phyloP scores from a whole-genome alignment of 2,113 vertebrate genomes.

The Pelusios castaneus region DNA sequence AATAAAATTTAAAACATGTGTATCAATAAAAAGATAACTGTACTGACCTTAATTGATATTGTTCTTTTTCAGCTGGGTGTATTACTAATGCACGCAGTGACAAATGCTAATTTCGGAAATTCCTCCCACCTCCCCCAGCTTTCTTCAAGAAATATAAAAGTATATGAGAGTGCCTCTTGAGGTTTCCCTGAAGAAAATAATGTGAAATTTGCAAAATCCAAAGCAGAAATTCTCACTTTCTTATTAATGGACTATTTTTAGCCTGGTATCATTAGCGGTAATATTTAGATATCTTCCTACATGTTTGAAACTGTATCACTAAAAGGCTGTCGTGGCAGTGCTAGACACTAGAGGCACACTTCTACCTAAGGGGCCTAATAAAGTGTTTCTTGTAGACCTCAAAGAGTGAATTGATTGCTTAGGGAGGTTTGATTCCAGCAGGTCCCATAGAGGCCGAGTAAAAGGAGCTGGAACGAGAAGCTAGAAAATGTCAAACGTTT shows the following conservation, averaged over 20 bases:
- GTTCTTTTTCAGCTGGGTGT: background rate
- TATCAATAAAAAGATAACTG: slow-evolving; percentile 10
- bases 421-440: background rate
- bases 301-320: background rate
- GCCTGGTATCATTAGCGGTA: background rate
- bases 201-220: background rate
- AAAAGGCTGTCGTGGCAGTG: background rate
- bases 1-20: background rate
- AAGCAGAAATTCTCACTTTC: background rate
- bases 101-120: background rate
- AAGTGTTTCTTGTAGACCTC: background rate
- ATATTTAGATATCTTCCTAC: background rate
- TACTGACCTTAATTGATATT: background rate
- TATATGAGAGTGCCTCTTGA: background rate
- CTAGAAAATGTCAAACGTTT: background rate
- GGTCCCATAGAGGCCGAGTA: background rate
- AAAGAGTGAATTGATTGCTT: background rate
- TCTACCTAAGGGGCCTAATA: background rate
- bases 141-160: background rate
- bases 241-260: background rate
- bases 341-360: background rate
- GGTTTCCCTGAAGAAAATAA: background rate
- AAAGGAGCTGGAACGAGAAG: background rate
- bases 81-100: background rate
- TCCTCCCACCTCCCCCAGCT: background rate